Evolutionary conservation across 2,797 vertebrate species (phyloP).

Genomic region (Anisognathus igniventris): DNA sequence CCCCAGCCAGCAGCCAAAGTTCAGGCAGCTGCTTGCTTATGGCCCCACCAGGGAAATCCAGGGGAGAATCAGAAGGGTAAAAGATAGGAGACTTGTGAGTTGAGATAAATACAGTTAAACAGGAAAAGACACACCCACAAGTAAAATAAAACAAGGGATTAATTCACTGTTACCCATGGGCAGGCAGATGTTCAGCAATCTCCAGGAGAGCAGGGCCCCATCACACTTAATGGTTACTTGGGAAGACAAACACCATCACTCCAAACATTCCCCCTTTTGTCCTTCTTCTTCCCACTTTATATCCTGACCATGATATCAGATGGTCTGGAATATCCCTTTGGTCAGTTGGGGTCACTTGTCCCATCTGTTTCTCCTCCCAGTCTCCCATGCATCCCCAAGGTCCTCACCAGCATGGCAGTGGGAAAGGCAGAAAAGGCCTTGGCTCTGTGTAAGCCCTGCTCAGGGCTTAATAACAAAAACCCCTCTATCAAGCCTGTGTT

Average conservation of each 20-base stretch:
- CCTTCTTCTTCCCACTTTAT: neutral
- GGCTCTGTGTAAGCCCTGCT: neutral
- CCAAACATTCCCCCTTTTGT: fast-evolving
- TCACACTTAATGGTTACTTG: neutral
- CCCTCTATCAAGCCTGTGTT: neutral
- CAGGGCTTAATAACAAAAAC: neutral
- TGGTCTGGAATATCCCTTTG: neutral
- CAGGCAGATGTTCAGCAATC: neutral
- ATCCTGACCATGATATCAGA: fast-evolving
- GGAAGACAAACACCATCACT: fast-evolving
- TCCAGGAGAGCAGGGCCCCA: neutral
- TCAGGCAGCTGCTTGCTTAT: neutral
- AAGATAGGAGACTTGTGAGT: neutral
- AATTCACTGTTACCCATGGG: neutral
- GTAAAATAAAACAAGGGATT: neutral
- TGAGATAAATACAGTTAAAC: neutral
- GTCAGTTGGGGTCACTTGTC: neutral
- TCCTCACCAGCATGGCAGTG: neutral
- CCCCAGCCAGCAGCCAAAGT: neutral
- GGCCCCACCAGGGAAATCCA: fast-evolving
- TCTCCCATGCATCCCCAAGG: fast-evolving
- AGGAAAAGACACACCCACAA: neutral
- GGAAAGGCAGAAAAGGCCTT: neutral
- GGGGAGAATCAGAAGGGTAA: neutral
- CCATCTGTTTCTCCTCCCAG: fast-evolving